A percentile compares a stretch with the other conserved stretches of the same genome.
Conservation (phyloP, 1,140 invertebrate genomes). For the Lordiphosa collinella region DNA sequence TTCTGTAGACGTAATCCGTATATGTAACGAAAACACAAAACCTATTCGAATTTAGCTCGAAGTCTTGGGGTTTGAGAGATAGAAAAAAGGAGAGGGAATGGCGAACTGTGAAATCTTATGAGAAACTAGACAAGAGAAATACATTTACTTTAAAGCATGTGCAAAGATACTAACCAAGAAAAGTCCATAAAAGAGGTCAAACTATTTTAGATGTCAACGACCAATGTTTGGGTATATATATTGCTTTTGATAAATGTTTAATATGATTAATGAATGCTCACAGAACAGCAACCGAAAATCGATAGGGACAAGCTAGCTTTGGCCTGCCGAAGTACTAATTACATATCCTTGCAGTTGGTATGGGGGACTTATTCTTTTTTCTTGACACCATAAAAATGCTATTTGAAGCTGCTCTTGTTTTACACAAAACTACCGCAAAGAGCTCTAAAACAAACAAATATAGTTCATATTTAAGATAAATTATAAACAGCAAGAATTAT, state of each 20-base stretch:
- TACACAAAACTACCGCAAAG: too few relatives aligned
- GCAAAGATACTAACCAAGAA: slow-evolving; percentile 10
- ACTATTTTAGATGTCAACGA: slow-evolving; percentile 44
- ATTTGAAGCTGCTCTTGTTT: too few relatives aligned
- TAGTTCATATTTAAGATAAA: too few relatives aligned
- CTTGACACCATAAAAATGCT: too few relatives aligned
- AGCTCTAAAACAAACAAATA: too few relatives aligned
- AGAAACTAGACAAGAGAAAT: slow-evolving; percentile 36
- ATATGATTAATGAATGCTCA: neutral
- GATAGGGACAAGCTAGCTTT: too few relatives aligned
- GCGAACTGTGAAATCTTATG: slow-evolving; percentile 32
- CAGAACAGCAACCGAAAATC: too few relatives aligned
- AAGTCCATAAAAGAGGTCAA: slow-evolving; percentile 41
- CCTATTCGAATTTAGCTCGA: slow-evolving; percentile 33
- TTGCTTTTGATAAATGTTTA: slow-evolving; percentile 27
- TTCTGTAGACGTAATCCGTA: slow-evolving; percentile 23
- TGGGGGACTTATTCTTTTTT: too few relatives aligned
- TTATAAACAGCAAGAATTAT: too few relatives aligned
- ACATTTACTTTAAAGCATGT: slow-evolving; percentile 45
- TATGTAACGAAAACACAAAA: slow-evolving; percentile 5
- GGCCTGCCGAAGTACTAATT: too few relatives aligned
- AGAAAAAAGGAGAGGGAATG: neutral
- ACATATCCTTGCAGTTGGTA: too few relatives aligned
- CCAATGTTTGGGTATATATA: slow-evolving; percentile 30
- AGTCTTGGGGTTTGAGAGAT: neutral